phyloP scores from a whole-genome alignment of 30 jellyfish, hydroid and myxozoan species.

The Phacellophora camtschatica region DNA sequence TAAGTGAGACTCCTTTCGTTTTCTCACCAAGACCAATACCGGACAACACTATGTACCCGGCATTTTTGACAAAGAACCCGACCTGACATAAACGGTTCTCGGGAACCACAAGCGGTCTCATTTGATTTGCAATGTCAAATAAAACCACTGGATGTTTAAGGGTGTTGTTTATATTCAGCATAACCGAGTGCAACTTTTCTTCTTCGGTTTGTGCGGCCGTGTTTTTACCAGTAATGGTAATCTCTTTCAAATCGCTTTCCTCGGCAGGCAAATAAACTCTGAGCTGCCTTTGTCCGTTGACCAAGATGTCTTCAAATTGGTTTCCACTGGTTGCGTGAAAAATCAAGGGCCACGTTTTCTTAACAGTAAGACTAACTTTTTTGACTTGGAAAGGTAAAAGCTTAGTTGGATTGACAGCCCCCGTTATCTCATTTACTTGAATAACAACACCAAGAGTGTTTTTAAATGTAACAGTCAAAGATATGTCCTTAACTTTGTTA shows the following conservation, averaged over 20 bases:
- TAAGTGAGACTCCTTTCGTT: conserved; percentile 54
- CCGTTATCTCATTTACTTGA: conserved; percentile 77
- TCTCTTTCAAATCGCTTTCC: neutral
- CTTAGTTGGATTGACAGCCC: conserved; percentile 69
- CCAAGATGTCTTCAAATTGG: conserved; percentile 43
- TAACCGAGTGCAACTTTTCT: conserved; percentile 31
- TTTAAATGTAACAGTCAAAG: conserved; percentile 18
- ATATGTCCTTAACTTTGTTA: conserved; percentile 9
- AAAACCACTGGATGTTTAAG: conserved; percentile 65
- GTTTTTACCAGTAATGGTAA: conserved; percentile 12
- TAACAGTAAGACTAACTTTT: conserved; percentile 37
- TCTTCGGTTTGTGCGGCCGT: neutral
- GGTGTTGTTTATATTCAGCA: conserved; percentile 77
- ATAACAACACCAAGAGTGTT: conserved; percentile 42
- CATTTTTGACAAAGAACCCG: conserved; percentile 73
- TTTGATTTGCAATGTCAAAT: conserved; percentile 67
- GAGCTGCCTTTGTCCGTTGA: conserved; percentile 90
- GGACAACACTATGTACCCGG: conserved; percentile 61
- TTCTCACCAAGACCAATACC: conserved; percentile 71
- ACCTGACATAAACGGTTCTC: conserved; percentile 74
- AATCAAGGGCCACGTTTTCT: conserved; percentile 82
- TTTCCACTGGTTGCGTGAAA: conserved; percentile 79
- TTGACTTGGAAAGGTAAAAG: conserved; percentile 60
- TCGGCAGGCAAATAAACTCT: conserved; percentile 49
- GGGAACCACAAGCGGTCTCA: conserved; percentile 81